Evolutionary conservation across 2,888 invertebrate genomes (phyloP).

Genomic region (Machimus atricapillus): DNA sequence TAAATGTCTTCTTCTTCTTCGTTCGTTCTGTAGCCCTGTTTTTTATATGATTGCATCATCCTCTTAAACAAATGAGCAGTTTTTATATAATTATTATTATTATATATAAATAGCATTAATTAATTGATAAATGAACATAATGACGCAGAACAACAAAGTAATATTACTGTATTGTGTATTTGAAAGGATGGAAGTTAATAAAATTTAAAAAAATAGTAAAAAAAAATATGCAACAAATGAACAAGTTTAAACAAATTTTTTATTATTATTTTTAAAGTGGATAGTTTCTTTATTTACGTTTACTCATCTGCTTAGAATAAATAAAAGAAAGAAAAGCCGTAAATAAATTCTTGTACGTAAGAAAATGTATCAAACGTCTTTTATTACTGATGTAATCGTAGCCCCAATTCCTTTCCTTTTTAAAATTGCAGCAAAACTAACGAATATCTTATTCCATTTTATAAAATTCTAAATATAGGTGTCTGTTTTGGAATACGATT

Average conservation of each 20-base stretch:
- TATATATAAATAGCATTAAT: constrained; percentile 40
- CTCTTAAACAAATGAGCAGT: neutral
- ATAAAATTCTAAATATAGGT: too few relatives aligned
- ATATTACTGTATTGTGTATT: constrained; percentile 47
- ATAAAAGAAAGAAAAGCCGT: constrained; percentile 40
- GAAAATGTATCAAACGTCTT: constrained; percentile 14
- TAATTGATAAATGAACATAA: constrained; percentile 42
- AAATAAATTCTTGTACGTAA: constrained; percentile 40
- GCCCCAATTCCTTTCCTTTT: neutral
- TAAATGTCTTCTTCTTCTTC: neutral
- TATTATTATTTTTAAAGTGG: constrained; percentile 20
- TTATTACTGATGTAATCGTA: neutral
- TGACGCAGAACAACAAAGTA: constrained; percentile 31
- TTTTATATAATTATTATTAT: constrained; percentile 31
- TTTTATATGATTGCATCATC: neutral
- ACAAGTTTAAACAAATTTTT: constrained; percentile 11
- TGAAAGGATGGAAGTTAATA: constrained; percentile 40
- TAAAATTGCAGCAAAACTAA: too few relatives aligned
- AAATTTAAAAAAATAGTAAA: constrained; percentile 43
- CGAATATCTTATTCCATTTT: neutral
- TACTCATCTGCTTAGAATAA: constrained; percentile 40
- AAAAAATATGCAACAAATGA: constrained; percentile 44
- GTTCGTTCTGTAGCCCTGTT: neutral
- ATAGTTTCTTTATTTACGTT: constrained; percentile 28
- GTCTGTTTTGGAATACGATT: too few relatives aligned